Evolutionary conservation across 2,113 vertebrate species (phyloP).

Genomic region (Pteruthius melanotis): DNA sequence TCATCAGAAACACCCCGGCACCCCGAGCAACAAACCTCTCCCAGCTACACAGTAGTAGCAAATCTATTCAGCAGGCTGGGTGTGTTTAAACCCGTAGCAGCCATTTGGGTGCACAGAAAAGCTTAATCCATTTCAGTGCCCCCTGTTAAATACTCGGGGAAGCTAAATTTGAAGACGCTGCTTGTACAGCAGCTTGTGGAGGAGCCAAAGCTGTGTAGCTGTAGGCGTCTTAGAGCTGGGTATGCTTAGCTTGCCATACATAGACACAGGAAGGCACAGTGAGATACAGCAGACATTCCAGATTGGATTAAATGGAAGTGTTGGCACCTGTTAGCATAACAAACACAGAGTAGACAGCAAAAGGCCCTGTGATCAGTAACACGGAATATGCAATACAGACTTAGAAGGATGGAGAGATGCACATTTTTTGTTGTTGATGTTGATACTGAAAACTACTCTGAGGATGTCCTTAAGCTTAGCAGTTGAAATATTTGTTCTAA

Average conservation of each 20-base stretch:
- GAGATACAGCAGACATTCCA: constrained; percentile 14
- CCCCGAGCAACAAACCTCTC: neutral
- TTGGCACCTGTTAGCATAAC: constrained; percentile 22
- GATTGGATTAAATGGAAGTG: constrained; percentile 30
- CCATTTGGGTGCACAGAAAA: neutral
- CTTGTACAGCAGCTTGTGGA: neutral
- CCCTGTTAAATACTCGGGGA: neutral
- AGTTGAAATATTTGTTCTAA: neutral
- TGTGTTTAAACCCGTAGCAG: neutral
- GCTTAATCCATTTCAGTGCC: neutral
- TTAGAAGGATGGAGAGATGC: neutral
- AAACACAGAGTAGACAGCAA: neutral
- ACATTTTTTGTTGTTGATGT: neutral
- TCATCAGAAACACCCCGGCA: neutral
- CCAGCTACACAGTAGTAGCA: neutral
- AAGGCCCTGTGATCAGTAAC: neutral
- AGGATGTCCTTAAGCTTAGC: neutral
- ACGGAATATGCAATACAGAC: neutral
- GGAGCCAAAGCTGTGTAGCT: neutral
- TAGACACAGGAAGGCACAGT: neutral
- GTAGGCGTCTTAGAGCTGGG: neutral
- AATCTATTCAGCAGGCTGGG: neutral
- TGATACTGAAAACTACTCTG: neutral
- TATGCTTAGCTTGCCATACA: neutral
- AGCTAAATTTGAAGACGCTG: neutral